A percentile compares a stretch with the other conserved stretches of the same genome.
Evolutionary conservation across 1,140 invertebrate species (phyloP).

Genomic region (Drosophila serrata): DNA sequence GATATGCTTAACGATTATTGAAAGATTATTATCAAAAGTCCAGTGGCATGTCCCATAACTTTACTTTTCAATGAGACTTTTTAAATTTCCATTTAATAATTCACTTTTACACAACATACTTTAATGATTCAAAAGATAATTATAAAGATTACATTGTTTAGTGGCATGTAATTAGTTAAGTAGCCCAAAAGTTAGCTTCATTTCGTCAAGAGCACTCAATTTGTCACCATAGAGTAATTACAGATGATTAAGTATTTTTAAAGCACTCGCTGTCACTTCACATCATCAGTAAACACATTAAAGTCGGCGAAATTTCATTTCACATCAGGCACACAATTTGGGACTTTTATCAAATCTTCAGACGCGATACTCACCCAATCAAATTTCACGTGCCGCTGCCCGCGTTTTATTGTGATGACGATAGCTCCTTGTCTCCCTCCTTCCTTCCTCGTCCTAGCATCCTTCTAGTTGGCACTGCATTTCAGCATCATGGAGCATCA

Average conservation of each 20-base stretch:
- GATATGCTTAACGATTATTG: too few species aligned
- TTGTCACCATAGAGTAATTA: not conserved
- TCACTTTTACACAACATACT: not conserved
- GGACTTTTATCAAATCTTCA: slow-evolving; percentile 34
- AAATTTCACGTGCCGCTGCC: slow-evolving; percentile 44
- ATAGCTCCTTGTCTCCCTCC: not conserved
- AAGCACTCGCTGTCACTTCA: not conserved
- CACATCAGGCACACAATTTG: slow-evolving; percentile 34
- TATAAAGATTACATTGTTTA: not conserved
- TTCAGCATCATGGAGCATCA: slow-evolving; percentile 34
- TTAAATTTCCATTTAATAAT: not conserved
- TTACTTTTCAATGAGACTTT: not conserved
- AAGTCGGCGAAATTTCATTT: slow-evolving; percentile 15
- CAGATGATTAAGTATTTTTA: slow-evolving; percentile 11
- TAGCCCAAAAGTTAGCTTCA: not conserved
- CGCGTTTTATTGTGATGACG: slow-evolving; percentile 68
- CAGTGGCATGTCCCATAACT: not conserved
- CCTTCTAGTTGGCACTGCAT: slow-evolving; percentile 47
- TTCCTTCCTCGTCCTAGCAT: not conserved
- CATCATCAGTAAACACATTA: slow-evolving; percentile 9
- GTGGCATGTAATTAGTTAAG: not conserved
- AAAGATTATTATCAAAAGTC: too few species aligned
- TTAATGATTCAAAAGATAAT: not conserved
- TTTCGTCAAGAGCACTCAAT: not conserved
- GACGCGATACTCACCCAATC: slow-evolving; percentile 66